Base-by-base conservation (phyloP, 2,888 invertebrate species). In the Pilophorus perplexus region DNA sequence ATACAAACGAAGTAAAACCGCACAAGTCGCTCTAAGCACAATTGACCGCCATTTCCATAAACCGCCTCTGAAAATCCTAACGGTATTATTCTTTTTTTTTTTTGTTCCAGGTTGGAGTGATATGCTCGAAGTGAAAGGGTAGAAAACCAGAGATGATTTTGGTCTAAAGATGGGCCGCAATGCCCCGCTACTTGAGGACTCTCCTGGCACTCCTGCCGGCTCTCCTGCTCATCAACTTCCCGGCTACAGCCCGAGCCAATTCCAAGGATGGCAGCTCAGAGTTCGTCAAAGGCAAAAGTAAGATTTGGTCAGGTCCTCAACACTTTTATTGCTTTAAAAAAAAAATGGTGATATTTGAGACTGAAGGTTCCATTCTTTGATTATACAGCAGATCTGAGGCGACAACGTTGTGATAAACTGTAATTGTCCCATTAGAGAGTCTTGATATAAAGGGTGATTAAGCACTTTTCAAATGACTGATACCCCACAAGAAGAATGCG, bases 281-380 rank as follows among this genome's bases (percentile, higher is more conserved):
- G 77, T 87, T 87, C 77, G 87, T 87, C 77, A 87, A 87, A 78
- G 87, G 87, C 77, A 88, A 87, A 79, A 87, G 87, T 87, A 83
- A 87, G 87, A 33, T 33, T 10, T 8, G 33, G 33, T 33, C 33
- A 38, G 12, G 14, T 20, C 50, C 50, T 50, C 22, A 20, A 20
- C 20, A 50, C 50, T 23, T 28, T 55, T 28, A 14, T 27, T 14
- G 38, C n/a, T 38, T 3, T 38, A 6, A 38, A 6, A 38, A 3
- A n/a, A n/a, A n/a, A n/a, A n/a, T n/a, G n/a, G n/a, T n/a, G n/a
- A n/a, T n/a, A n/a, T n/a, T n/a, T n/a, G n/a, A n/a, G n/a, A n/a
- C n/a, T n/a, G n/a, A n/a, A n/a, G n/a, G n/a, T n/a, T n/a, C n/a
- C n/a, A n/a, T n/a, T n/a, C n/a, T n/a, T n/a, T n/a, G n/a, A n/a